Evolutionary conservation across 2,888 invertebrate species (phyloP).

Genomic region (Carterocephalus palaemon): DNA sequence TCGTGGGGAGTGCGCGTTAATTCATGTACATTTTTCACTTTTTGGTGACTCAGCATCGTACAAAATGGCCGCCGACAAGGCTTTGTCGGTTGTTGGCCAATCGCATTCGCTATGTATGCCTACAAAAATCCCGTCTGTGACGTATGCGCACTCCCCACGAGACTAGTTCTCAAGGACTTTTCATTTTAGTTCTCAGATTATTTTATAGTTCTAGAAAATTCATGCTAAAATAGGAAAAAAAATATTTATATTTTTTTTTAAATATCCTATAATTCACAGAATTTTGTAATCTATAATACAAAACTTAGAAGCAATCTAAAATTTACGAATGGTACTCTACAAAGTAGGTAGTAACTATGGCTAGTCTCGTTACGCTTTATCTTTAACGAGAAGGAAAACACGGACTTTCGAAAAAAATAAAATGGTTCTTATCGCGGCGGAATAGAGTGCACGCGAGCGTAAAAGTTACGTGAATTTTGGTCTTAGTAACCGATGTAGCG

Average conservation of each 20-base stretch:
- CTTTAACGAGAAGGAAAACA: constrained; percentile 31
- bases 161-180: constrained; percentile 78
- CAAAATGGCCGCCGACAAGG: constrained; percentile 82
- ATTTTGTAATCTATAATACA: constrained; percentile 37
- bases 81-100: constrained; percentile 68
- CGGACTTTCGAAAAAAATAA: constrained; percentile 36
- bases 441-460: constrained; percentile 34
- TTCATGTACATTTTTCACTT: constrained; percentile 81
- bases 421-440: constrained; percentile 41
- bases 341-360: constrained; percentile 72
- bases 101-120: constrained; percentile 60
- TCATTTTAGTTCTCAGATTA: constrained; percentile 58
- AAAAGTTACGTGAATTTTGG: constrained; percentile 37
- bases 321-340: constrained; percentile 73
- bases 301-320: too few species aligned
- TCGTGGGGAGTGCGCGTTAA: constrained; percentile 77
- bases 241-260: constrained; percentile 3
- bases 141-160: constrained; percentile 73
- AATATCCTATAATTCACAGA: background rate
- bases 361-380: constrained; percentile 62
- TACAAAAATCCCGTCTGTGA: constrained; percentile 66
- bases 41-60: constrained; percentile 81
- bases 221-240: constrained; percentile 20
- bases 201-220: constrained; percentile 44
- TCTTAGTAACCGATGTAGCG: constrained; percentile 53